Percentiles rank a stretch among this genome's conserved stretches.
Evolutionary conservation across 2,113 vertebrate genomes (phyloP).

Genomic region (Spermophilus dauricus): DNA sequence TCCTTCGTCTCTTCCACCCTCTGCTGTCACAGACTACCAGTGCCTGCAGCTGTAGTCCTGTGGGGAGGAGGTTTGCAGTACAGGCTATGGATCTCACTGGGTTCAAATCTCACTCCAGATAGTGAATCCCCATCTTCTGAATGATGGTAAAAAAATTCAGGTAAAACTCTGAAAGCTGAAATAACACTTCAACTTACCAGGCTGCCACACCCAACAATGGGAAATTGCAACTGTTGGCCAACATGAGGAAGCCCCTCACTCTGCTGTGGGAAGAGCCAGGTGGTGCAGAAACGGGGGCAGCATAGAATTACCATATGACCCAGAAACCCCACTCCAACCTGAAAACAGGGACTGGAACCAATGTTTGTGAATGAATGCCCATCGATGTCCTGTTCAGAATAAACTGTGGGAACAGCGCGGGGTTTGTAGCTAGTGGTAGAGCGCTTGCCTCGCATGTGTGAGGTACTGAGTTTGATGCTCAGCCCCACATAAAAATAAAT

Average conservation of each 20-base stretch:
- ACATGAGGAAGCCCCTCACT: too few species aligned
- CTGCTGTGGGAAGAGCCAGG: too few species aligned
- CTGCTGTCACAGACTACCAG: not conserved
- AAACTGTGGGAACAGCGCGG: not conserved
- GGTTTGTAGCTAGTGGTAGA: too few species aligned
- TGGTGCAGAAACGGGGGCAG: too few species aligned
- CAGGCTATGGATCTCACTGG: not conserved
- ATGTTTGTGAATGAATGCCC: not conserved
- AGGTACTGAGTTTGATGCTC: too few species aligned
- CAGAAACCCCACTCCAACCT: not conserved
- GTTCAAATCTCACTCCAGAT: not conserved
- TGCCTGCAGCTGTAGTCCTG: not conserved
- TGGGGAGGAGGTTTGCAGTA: not conserved
- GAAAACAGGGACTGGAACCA: not conserved
- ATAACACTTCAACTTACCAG: not conserved
- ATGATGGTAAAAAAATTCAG: not conserved
- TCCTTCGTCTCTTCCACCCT: not conserved
- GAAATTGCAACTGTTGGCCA: not conserved
- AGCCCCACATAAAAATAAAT: too few species aligned
- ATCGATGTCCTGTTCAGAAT: not conserved
- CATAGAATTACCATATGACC: not conserved
- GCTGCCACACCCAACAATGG: not conserved
- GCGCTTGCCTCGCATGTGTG: too few species aligned
- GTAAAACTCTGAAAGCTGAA: not conserved
- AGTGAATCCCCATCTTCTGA: not conserved